phyloP scores from a whole-genome alignment of 2,113 vertebrate genomes.

The Nettapus auritus region DNA sequence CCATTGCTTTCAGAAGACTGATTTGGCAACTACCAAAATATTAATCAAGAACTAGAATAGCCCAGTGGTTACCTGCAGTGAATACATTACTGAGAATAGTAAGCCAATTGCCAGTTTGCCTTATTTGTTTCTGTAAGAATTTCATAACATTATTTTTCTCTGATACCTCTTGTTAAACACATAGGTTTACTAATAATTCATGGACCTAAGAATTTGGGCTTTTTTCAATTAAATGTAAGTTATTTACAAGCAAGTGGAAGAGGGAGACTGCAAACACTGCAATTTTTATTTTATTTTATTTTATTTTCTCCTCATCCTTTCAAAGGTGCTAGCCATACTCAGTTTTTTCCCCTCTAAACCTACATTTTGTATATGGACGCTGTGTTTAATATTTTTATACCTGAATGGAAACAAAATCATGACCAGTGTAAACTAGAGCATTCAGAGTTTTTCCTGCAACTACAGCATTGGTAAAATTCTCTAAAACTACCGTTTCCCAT shows the following conservation, averaged over 20 bases:
- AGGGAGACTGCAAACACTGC: neutral
- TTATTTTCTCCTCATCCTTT: neutral
- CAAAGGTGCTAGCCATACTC: neutral
- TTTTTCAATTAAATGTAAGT: neutral
- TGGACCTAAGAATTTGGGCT: neutral
- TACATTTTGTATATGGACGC: neutral
- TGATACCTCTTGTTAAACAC: neutral
- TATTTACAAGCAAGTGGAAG: neutral
- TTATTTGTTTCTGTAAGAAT: conserved; percentile 32
- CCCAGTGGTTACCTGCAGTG: neutral
- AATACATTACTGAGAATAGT: neutral
- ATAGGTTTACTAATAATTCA: neutral
- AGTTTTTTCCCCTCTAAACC: neutral
- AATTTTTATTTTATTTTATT: neutral
- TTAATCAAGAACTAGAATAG: conserved; percentile 25
- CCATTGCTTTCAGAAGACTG: neutral
- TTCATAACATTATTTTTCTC: conserved; percentile 8
- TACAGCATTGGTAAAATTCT: neutral
- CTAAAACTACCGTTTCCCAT: neutral
- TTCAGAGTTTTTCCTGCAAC: neutral
- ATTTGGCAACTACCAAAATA: conserved; percentile 3
- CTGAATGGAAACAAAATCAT: neutral
- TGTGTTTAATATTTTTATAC: neutral
- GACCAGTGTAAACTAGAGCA: neutral
- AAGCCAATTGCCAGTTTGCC: conserved; percentile 1